phyloP scores from a whole-genome alignment of 2,113 vertebrate species.

The Pollimyrus isidori region DNA sequence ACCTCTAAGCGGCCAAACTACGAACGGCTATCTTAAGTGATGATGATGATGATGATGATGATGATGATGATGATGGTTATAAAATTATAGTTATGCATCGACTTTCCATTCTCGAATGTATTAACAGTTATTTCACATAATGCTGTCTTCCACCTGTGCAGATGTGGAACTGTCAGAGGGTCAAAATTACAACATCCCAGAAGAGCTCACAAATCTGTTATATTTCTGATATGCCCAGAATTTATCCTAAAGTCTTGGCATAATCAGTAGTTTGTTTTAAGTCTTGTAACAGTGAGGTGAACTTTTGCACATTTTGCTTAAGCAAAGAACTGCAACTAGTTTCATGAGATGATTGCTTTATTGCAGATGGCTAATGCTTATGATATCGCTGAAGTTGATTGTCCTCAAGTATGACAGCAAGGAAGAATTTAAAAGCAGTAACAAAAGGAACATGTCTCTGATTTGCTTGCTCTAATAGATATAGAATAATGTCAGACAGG shows the following conservation, averaged over 20 bases:
- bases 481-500: neutral
- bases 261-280: neutral
- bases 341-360: neutral
- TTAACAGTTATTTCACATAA: neutral
- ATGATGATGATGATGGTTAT: neutral
- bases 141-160: neutral
- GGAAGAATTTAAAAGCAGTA: neutral
- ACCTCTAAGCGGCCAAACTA: neutral
- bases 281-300: neutral
- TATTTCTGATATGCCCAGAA: neutral
- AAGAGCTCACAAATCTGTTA: neutral
- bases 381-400: neutral
- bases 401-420: neutral
- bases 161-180: neutral
- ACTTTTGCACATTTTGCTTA: neutral
- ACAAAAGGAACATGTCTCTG: neutral
- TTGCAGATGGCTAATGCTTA: neutral
- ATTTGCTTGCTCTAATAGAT: neutral
- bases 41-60: neutral
- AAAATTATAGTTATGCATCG: neutral
- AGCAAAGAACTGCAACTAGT: neutral
- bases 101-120: neutral
- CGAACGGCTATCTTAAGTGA: neutral
- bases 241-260: neutral
- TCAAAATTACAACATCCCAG: neutral